These are phyloP conservation scores for Palaemon carinicauda DNA, from an alignment of 1,140 invertebrate genomes.

Conservation along the genomic window DNA sequence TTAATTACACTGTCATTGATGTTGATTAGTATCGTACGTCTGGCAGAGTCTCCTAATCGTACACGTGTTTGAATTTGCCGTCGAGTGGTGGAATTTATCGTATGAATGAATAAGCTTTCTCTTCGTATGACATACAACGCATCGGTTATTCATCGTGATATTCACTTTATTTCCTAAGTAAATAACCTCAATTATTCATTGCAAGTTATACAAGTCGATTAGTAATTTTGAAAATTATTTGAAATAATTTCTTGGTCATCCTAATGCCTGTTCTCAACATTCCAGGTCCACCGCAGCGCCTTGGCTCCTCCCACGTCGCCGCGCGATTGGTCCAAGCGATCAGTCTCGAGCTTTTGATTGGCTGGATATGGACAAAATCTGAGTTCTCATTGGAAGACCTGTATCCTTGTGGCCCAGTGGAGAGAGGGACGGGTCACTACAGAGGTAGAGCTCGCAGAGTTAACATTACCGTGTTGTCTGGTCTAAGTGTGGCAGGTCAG, in stretches of 20 bases:
- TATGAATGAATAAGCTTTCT: background rate
- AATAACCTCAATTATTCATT: background rate
- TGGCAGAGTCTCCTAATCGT: slow-evolving; percentile 18
- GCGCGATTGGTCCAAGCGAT: background rate
- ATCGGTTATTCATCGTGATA: background rate
- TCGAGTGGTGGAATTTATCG: background rate
- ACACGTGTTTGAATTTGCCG: slow-evolving; percentile 15
- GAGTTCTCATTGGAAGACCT: slow-evolving; percentile 34
- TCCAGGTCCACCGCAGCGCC: slow-evolving; percentile 34
- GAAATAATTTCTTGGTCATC: background rate
- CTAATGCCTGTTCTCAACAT: slow-evolving; percentile 11
- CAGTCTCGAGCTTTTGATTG: slow-evolving; percentile 26
- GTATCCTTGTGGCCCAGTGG: slow-evolving; percentile 13
- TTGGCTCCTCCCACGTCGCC: slow-evolving; percentile 18
- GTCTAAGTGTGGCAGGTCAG: background rate
- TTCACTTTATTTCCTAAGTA: background rate
- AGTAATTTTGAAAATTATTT: slow-evolving; percentile 21
- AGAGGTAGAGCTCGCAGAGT: background rate
- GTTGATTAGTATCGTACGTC: slow-evolving; percentile 4
- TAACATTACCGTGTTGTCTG: background rate
- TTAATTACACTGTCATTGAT: background rate
- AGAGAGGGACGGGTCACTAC: slow-evolving; percentile 22
- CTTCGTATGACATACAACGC: background rate
- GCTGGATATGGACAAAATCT: background rate
- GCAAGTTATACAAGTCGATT: background rate